Conservation (phyloP, 1,140 invertebrate species). For the Spodoptera litura region DNA sequence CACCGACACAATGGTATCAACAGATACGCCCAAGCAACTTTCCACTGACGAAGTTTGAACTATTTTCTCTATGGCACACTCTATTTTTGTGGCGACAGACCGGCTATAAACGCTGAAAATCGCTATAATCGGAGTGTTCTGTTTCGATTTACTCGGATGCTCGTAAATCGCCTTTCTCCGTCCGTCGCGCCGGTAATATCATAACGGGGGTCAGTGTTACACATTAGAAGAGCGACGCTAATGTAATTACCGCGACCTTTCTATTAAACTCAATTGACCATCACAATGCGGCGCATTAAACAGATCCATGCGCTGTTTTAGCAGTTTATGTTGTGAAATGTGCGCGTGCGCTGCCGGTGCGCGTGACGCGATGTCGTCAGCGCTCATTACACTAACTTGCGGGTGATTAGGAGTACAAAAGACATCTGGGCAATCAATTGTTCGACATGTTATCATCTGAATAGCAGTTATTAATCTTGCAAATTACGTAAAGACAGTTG, state of each 20-base stretch:
- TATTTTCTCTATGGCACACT: slow-evolving; percentile 41
- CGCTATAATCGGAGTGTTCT: slow-evolving; percentile 26
- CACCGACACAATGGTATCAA: slow-evolving; percentile 52
- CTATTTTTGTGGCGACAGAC: slow-evolving; percentile 24
- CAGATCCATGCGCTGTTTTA: slow-evolving; percentile 21
- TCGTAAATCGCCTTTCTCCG: slow-evolving; percentile 42
- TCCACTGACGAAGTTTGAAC: slow-evolving; percentile 52
- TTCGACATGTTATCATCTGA: slow-evolving; percentile 19
- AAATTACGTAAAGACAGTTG: slow-evolving; percentile 44
- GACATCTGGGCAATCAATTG: slow-evolving; percentile 48
- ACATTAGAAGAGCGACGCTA: slow-evolving; percentile 69
- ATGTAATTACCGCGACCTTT: slow-evolving; percentile 80
- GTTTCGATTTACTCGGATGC: not conserved
- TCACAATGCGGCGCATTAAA: slow-evolving; percentile 20
- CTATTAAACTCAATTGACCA: slow-evolving; percentile 77
- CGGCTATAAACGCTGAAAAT: slow-evolving; percentile 42
- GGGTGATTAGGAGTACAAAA: slow-evolving; percentile 64
- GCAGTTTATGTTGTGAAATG: slow-evolving; percentile 53
- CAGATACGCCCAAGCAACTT: slow-evolving; percentile 54
- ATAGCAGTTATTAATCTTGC: slow-evolving; percentile 28
- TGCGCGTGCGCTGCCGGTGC: slow-evolving; percentile 30
- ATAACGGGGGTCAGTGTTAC: slow-evolving; percentile 54
- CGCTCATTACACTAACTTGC: slow-evolving; percentile 63
- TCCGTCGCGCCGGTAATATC: not conserved
- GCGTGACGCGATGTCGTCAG: slow-evolving; percentile 58